A percentile compares a stretch with the other conserved stretches of the same genome.
phyloP scores from a whole-genome alignment of 2,797 vertebrate genomes.

The Pseudocheirus occidentalis region DNA sequence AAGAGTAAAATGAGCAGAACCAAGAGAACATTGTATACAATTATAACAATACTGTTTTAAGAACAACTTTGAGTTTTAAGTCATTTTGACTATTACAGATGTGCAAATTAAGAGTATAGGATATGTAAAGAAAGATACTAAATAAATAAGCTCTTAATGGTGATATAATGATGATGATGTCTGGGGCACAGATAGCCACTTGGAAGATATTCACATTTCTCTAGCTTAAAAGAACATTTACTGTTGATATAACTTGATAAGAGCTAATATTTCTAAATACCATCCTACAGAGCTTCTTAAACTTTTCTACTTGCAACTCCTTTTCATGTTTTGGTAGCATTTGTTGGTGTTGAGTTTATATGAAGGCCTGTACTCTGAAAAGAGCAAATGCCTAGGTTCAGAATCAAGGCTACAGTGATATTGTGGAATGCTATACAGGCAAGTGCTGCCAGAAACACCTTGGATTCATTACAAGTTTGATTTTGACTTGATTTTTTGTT shows the following conservation, averaged over 20 bases:
- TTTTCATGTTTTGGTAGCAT: too few relatives aligned
- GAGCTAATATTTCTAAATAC: not conserved
- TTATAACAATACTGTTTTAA: not conserved
- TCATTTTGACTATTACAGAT: not conserved
- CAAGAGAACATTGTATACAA: not conserved
- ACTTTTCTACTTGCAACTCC: too few relatives aligned
- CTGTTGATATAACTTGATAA: not conserved
- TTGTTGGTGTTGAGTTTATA: too few relatives aligned
- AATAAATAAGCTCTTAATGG: not conserved
- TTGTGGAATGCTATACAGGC: too few relatives aligned
- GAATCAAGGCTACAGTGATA: too few relatives aligned
- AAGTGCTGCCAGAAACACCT: too few relatives aligned
- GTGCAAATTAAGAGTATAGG: not conserved
- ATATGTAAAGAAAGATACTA: not conserved
- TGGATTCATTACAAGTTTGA: too few relatives aligned
- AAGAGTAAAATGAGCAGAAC: not conserved
- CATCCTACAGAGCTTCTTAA: too few relatives aligned
- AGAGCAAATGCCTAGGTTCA: too few relatives aligned
- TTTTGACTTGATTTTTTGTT: too few relatives aligned
- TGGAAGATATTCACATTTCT: not conserved
- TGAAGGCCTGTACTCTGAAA: too few relatives aligned
- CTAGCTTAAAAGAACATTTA: not conserved
- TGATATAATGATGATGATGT: not conserved
- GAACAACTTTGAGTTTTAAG: not conserved
- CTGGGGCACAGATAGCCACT: not conserved